A percentile compares a stretch with the other conserved stretches of the same genome.
These are phyloP conservation scores for Sphyrna mokarran DNA, from an alignment of 2,113 vertebrate species.

Conservation along the genomic window DNA sequence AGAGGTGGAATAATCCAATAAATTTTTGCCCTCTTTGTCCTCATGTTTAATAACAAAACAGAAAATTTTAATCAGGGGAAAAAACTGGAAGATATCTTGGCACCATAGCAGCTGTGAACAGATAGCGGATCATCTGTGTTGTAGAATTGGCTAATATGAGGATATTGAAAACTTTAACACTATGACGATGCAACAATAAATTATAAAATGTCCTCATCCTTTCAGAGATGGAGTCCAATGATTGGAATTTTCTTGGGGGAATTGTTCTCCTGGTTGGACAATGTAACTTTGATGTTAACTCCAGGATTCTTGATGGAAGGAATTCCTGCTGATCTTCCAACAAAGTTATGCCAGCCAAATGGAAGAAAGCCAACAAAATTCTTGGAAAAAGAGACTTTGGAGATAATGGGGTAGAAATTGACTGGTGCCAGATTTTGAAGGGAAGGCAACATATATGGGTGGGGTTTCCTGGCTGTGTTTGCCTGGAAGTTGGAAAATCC, in stretches of 20 bases:
- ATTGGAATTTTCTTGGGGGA: neutral
- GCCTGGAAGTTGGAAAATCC: too few species aligned
- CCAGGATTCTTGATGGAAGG: neutral
- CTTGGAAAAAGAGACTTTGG: neutral
- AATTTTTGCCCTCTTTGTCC: too few species aligned
- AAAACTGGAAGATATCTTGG: neutral
- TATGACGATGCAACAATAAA: neutral
- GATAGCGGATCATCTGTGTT: neutral
- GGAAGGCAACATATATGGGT: neutral
- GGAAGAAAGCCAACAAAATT: neutral
- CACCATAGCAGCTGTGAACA: neutral
- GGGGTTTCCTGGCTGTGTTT: too few species aligned
- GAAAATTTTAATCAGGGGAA: neutral
- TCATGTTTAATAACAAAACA: neutral
- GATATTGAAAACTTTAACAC: neutral
- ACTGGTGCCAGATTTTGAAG: neutral
- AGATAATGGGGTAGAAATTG: neutral
- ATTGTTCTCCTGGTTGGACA: neutral
- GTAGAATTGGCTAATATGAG: neutral
- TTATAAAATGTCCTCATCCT: neutral
- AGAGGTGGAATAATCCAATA: too few species aligned
- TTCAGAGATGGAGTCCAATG: neutral
- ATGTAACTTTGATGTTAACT: neutral
- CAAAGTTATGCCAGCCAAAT: neutral
- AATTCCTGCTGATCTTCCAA: neutral